Percentiles rank a stretch among this genome's conserved stretches.
These are phyloP conservation scores for Drosophila mimica DNA, from an alignment of 2,888 invertebrate genomes.

Conservation along the genomic window DNA sequence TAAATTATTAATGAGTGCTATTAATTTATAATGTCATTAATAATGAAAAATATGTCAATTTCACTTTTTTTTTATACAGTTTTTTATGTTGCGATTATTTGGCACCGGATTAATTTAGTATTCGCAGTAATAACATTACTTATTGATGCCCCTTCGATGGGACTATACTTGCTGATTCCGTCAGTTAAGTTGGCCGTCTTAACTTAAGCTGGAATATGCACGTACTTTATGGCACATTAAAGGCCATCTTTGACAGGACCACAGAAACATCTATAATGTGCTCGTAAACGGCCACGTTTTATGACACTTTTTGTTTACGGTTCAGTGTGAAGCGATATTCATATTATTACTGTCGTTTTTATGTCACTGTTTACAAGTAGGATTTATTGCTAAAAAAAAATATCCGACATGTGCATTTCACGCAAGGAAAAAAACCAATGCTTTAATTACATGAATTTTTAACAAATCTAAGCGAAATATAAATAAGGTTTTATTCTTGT, in stretches of 20 bases:
- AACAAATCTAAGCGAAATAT: neutral
- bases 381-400: conserved; percentile 35
- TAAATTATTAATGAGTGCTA: neutral
- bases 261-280: conserved; percentile 34
- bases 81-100: conserved; percentile 4
- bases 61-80: neutral
- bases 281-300: conserved; percentile 62
- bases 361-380: conserved; percentile 30
- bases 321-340: conserved; percentile 19
- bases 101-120: conserved; percentile 2
- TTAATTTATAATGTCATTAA: neutral
- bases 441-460: neutral
- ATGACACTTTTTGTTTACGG: conserved; percentile 58
- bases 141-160: conserved; percentile 53
- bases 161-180: conserved; percentile 9
- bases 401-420: conserved; percentile 15
- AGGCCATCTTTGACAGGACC: conserved; percentile 39
- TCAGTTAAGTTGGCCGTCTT: neutral
- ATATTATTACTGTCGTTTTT: conserved; percentile 23
- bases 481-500: neutral
- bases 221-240: conserved; percentile 49
- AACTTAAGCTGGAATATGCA: conserved; percentile 10
- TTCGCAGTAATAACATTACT: conserved; percentile 22
- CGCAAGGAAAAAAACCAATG: neutral
- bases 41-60: neutral